phyloP scores from a whole-genome alignment of 2,113 vertebrate genomes.

The Oriolus oriolus region DNA sequence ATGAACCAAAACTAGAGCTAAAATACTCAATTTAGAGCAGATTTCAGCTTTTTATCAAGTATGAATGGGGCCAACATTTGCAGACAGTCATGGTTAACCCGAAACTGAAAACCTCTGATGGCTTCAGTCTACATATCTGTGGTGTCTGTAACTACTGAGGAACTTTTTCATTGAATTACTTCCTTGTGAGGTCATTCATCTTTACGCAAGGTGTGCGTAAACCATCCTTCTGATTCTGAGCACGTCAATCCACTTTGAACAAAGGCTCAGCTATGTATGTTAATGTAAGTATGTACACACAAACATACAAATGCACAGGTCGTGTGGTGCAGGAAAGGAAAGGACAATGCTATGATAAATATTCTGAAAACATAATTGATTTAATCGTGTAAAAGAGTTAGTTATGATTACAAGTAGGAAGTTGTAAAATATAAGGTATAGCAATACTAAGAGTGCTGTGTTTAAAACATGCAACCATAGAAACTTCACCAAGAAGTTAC shows the following conservation, averaged over 20 bases:
- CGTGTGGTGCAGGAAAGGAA: not conserved
- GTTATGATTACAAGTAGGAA: not conserved
- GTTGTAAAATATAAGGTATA: not conserved
- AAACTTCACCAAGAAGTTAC: not conserved
- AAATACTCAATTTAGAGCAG: not conserved
- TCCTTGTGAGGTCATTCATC: not conserved
- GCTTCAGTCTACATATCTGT: not conserved
- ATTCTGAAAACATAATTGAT: not conserved
- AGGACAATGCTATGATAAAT: not conserved
- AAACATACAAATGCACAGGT: not conserved
- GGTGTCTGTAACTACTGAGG: not conserved
- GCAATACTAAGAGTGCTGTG: not conserved
- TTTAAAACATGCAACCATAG: not conserved
- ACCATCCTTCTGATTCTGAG: not conserved
- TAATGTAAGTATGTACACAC: accelerated
- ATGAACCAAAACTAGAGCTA: not conserved
- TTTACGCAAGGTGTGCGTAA: accelerated
- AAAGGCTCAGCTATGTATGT: accelerated
- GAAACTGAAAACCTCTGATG: not conserved
- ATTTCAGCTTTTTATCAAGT: not conserved
- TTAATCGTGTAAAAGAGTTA: not conserved
- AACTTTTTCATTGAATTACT: not conserved
- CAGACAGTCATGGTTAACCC: not conserved
- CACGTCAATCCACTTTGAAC: not conserved
- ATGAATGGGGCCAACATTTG: not conserved